Evolutionary conservation across 2,113 vertebrate species (phyloP), one percentile per base, ranked within the genome.

Genomic region (Dasyurus viverrinus): DNA sequence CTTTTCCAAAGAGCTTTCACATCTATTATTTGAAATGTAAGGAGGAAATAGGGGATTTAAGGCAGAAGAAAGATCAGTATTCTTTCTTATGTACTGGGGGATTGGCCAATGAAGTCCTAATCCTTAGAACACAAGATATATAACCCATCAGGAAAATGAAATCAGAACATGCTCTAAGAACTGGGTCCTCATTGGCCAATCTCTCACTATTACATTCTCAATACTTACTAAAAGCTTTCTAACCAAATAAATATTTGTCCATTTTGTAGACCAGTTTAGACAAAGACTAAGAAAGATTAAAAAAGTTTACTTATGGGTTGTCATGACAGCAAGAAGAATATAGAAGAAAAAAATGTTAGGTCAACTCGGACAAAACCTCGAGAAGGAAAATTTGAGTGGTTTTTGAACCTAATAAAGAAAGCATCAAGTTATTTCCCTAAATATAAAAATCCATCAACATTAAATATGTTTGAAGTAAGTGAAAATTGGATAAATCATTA

Each of bases 271-370:
- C 26, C 91, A 92, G 60, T 25, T 95, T 54, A 36, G 89, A 84
- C 36, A 91, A 46, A 95, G 76, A 95, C 84, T 96, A 92, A 90
- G 89, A 60, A 53, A 0, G 14, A 92, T 89, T 91, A 92, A 92
- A 93, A 24, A 24, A 52, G 95, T 93, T 89, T 48, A 52, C 48
- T 68, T 47, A 0, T 16, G 68, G 91, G 93, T 50, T 46, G 89
- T 50, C 92, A 95, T 36, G 25, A 53, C 2, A 76, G 26, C 84
- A 90, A 50, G 25, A 54, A 93, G 95, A 95, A 25, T 50, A 54
- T 92, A 68, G 36, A 26, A 25, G 7, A 19, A 96, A 94, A 91
- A 91, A 9, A 50, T 0, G 89, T 36, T 89, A 48, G 42, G 26
- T 26, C 5, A 23, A 93, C 68, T 10, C 89, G 54, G 89, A 90